These are phyloP conservation scores for Trachelus tabidus DNA, from an alignment of 2,888 invertebrate genomes.

Conservation along the genomic window DNA sequence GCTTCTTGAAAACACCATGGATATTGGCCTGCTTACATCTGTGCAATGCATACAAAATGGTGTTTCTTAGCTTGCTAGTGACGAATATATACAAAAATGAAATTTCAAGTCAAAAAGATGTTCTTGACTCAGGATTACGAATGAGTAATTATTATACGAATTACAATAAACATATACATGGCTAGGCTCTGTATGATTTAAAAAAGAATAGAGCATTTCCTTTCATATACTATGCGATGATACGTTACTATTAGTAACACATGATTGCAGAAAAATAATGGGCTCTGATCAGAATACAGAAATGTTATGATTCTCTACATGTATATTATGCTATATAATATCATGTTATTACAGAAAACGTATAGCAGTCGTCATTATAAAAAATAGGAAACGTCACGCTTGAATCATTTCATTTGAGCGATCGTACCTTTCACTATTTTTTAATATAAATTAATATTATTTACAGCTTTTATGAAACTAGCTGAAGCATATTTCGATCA, in stretches of 20 bases:
- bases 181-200: neutral
- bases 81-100: neutral
- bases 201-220: neutral
- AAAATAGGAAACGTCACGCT: no score
- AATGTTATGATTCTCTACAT: no score
- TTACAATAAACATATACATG: neutral
- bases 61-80: constrained; percentile 5
- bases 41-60: constrained; percentile 10
- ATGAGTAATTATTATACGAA: constrained; percentile 2
- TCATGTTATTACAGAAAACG: no score
- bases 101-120: constrained; percentile 5
- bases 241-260: no score
- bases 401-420: no score
- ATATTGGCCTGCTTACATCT: constrained; percentile 11
- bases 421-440: no score
- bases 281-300: no score
- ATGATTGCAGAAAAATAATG: no score
- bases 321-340: no score
- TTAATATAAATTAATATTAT: neutral
- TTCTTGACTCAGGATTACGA: constrained; percentile 9
- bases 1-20: constrained; percentile 1
- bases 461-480: neutral
- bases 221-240: neutral
- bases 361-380: no score
- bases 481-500: neutral